Evolutionary conservation across 1,140 invertebrate species (phyloP), one percentile per base, ranked within the genome.

Genomic region (Bathynomus jamesi): DNA sequence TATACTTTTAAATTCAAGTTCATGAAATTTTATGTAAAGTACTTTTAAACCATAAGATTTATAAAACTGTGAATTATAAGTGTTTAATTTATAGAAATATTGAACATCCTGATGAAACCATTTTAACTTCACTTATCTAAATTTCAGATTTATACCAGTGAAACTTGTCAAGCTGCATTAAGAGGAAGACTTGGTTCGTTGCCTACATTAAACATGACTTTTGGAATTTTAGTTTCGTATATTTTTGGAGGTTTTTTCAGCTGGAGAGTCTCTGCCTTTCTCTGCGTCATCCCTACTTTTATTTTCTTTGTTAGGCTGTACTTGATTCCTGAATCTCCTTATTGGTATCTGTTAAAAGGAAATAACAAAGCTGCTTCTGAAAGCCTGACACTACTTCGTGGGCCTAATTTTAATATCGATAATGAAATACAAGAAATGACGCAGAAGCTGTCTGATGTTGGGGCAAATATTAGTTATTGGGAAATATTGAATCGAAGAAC

Each of bases 311-410:
- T 17, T 21, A 53, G 28, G 10, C 24, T 74, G 25, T 27, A 53
- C 1, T 17, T 64, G 2, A 32, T 69, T 17, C 73, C 73, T 0
- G 73, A 74, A 28, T 68, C 73, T n/a, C 73, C 73, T 0, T 71
- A 74, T 29, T 74, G 73, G 73, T 28, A 67, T 21, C 21, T 74
- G 25, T 28, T 74, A 13, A 74, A 69, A 4, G 66, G 65, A 10
- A 61, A 31, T 27, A 53, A 28, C 30, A 30, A 67, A 5, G 69
- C 67, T 11, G 69, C 69, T 28, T 21, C 53, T 24, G 53, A 17
- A 63, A 24, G 65, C 46, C 32, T 74, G 2, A 28, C 21, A 10
- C 32, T 69, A 65, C 65, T 74, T 0, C 32, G 73, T 40, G 73
- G 73, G 17, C 64, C 69, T 32, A 28, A 71, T 11, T 74, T 40